Conservation (phyloP, 2,888 invertebrate species). For the Colostygia pectinataria region DNA sequence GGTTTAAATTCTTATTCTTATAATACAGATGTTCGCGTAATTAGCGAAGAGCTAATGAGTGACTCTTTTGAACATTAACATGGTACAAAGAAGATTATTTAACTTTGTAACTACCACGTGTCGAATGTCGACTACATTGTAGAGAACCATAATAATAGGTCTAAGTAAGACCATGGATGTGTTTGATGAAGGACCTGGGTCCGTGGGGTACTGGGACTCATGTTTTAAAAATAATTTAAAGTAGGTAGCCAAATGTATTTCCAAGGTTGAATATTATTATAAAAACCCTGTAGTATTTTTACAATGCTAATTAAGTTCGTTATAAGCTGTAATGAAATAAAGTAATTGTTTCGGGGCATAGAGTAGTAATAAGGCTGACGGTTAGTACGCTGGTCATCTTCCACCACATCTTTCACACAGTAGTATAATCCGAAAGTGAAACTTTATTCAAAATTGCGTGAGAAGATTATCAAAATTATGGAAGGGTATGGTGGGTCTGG, state of each 20-base stretch:
- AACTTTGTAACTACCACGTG: not conserved
- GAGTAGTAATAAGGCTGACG: not conserved
- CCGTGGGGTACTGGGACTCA: too few relatives aligned
- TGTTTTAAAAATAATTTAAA: too few relatives aligned
- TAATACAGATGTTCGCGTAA: slow-evolving; percentile 55
- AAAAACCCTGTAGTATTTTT: slow-evolving; percentile 1
- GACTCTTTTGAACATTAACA: slow-evolving; percentile 36
- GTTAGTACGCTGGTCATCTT: too few relatives aligned
- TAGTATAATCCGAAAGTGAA: too few relatives aligned
- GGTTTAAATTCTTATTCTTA: not conserved
- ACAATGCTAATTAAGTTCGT: slow-evolving; percentile 3
- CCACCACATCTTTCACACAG: too few relatives aligned
- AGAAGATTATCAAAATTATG: too few relatives aligned
- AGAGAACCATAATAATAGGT: not conserved
- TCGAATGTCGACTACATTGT: slow-evolving; percentile 1
- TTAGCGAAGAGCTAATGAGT: slow-evolving; percentile 50
- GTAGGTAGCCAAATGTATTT: too few relatives aligned
- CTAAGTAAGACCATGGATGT: not conserved
- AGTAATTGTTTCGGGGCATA: not conserved
- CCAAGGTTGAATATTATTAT: slow-evolving; percentile 3
- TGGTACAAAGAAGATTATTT: slow-evolving; percentile 20
- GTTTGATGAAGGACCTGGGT: not conserved
- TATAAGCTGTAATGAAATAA: slow-evolving; percentile 4
- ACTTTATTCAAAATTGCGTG: too few relatives aligned
- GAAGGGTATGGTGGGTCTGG: not conserved